These are phyloP conservation scores for Scaptodrosophila lebanonensis DNA, from an alignment of 1,140 invertebrate genomes.

Conservation along the genomic window DNA sequence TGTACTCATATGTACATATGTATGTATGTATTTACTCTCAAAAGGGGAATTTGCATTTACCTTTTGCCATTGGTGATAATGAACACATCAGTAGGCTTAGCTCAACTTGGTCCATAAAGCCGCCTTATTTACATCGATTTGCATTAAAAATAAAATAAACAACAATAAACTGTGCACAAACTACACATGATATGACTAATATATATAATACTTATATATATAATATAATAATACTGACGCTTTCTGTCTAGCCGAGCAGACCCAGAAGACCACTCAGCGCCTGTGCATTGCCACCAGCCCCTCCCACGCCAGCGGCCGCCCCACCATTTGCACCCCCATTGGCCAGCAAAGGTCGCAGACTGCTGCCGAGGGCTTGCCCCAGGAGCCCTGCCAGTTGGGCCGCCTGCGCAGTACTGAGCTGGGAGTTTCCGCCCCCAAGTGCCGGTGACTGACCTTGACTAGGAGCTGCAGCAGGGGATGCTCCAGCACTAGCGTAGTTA, in stretches of 20 bases:
- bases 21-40: no score
- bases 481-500: not conserved
- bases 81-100: no score
- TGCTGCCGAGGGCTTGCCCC: constrained; percentile 57
- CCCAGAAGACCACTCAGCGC: constrained; percentile 39
- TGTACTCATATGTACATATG: no score
- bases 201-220: not conserved
- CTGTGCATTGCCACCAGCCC: constrained; percentile 34
- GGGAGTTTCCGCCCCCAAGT: constrained; percentile 9
- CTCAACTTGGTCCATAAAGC: no score
- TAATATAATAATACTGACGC: constrained; percentile 22
- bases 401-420: constrained; percentile 41
- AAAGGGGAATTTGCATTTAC: no score
- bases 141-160: no score
- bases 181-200: constrained; percentile 6
- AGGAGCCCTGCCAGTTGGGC: constrained; percentile 50
- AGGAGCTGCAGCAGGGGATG: not conserved
- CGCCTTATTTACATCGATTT: no score
- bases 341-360: constrained; percentile 47
- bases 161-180: no score
- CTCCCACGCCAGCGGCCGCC: constrained; percentile 1
- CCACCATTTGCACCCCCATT: constrained; percentile 51
- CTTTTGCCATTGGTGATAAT: no score
- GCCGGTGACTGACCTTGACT: not conserved
- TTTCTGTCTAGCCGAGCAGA: constrained; percentile 26